Evolutionary conservation across 2,113 vertebrate species (phyloP).

Genomic region (Petrocephalus zakoni): DNA sequence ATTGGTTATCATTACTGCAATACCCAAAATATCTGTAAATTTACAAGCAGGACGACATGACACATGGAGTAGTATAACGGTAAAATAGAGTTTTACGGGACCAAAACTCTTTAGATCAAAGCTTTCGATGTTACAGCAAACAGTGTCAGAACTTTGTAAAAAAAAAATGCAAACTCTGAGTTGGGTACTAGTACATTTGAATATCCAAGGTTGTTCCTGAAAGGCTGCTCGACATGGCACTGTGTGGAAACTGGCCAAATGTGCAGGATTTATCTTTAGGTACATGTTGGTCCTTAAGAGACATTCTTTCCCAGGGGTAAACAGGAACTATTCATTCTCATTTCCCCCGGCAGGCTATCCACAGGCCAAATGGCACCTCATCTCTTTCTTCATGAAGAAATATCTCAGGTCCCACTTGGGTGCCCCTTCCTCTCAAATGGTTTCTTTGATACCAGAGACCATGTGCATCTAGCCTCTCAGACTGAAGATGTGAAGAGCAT

Average conservation of each 20-base stretch:
- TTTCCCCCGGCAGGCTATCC: slow-evolving; percentile 68
- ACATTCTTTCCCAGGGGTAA: slow-evolving; percentile 48
- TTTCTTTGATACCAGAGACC: neutral
- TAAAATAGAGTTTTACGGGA: neutral
- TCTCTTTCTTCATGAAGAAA: slow-evolving; percentile 68
- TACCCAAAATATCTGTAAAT: neutral
- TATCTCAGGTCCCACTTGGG: slow-evolving; percentile 56
- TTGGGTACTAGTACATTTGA: neutral
- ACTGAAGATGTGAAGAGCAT: neutral
- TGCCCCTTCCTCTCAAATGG: neutral
- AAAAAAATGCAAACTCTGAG: neutral
- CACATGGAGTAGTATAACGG: neutral
- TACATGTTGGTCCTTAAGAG: slow-evolving; percentile 56
- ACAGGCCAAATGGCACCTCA: slow-evolving; percentile 58
- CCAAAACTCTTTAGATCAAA: neutral
- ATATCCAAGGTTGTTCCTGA: neutral
- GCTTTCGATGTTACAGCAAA: neutral
- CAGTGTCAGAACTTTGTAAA: neutral
- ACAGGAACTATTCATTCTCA: slow-evolving; percentile 64
- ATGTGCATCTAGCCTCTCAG: neutral
- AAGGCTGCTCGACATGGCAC: neutral
- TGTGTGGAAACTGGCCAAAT: slow-evolving; percentile 12
- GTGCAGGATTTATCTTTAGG: neutral
- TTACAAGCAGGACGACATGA: neutral
- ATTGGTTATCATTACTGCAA: neutral